Evolutionary conservation across 2,113 vertebrate species (phyloP).

Genomic region (Xenopus tropicalis): DNA sequence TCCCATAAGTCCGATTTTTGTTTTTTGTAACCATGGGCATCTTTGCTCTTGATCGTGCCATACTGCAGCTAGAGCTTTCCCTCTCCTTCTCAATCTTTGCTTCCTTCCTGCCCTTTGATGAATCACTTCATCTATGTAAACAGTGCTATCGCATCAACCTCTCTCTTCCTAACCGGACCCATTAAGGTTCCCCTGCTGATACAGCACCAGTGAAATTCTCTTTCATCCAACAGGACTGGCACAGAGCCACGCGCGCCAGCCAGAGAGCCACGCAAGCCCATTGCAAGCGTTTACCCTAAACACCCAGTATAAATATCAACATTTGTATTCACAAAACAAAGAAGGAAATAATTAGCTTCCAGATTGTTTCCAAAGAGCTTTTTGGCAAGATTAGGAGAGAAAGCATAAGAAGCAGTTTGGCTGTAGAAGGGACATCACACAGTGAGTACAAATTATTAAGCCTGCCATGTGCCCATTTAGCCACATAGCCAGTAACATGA

Average conservation of each 20-base stretch:
- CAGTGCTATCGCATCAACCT: background rate
- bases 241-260: background rate
- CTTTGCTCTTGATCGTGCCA: too few species aligned
- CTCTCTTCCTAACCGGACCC: background rate
- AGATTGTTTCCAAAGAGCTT: conserved; percentile 29
- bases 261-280: background rate
- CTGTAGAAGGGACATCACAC: conserved; percentile 2
- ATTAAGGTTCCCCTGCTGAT: background rate
- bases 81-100: background rate
- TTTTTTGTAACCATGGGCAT: too few species aligned
- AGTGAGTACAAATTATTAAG: background rate
- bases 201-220: background rate
- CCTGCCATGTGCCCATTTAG: background rate
- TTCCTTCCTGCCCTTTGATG: background rate
- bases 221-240: background rate
- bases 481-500: background rate
- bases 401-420: conserved; percentile 31
- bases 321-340: conserved; percentile 39
- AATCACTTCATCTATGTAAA: background rate
- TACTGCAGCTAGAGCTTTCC: too few species aligned
- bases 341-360: conserved; percentile 28
- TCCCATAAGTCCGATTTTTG: too few species aligned
- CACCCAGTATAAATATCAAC: conserved; percentile 34
- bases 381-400: conserved; percentile 28
- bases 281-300: background rate